These are phyloP conservation scores for Remorina albescens DNA, from an alignment of 2,797 vertebrate species.

Conservation along the genomic window DNA sequence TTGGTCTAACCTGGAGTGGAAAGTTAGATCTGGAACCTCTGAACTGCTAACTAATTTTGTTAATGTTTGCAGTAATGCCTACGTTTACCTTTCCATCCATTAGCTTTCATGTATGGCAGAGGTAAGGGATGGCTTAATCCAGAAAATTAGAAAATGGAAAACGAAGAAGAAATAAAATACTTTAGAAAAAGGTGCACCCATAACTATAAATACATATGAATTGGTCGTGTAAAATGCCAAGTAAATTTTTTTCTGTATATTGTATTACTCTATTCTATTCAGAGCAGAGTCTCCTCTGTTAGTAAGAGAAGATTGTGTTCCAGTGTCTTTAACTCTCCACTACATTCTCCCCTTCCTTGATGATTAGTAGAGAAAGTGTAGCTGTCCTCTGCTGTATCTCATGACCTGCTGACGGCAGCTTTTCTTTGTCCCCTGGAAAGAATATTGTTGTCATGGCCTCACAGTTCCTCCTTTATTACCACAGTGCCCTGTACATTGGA, in stretches of 20 bases:
- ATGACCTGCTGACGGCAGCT: conserved; percentile 29
- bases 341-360: conserved; percentile 29
- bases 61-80: neutral
- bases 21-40: neutral
- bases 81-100: neutral
- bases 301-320: conserved; percentile 40
- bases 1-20: no score
- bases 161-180: neutral
- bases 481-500: neutral
- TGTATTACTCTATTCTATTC: neutral
- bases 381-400: conserved; percentile 24
- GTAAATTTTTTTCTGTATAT: neutral
- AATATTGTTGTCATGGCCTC: conserved; percentile 7
- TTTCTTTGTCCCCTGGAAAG: conserved; percentile 37
- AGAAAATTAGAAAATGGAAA: neutral
- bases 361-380: conserved; percentile 28
- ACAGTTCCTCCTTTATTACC: conserved; percentile 16
- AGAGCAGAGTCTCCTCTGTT: conserved; percentile 16
- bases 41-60: neutral
- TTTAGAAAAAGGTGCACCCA: no score
- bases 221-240: neutral
- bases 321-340: conserved; percentile 25
- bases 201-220: no score
- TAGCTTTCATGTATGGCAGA: neutral
- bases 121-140: neutral